Conservation (phyloP, 92 coral and sea anemone genomes). For the Paramuricea clavata region DNA sequence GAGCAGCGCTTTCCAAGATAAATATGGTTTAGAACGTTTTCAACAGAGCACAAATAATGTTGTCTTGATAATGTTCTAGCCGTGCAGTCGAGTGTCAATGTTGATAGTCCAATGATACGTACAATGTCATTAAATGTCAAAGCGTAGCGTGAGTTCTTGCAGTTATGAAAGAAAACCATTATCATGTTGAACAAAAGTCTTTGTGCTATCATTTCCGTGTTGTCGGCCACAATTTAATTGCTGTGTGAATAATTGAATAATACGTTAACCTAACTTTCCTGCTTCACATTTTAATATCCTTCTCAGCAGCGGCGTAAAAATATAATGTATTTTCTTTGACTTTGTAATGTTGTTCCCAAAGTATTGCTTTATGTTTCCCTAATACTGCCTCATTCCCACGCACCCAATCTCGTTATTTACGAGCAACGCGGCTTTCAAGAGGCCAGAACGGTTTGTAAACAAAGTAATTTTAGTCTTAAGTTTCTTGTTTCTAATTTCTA, state of each 20-base stretch:
- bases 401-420: background rate
- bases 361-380: background rate
- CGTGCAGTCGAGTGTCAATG: background rate
- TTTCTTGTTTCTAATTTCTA: conserved; percentile 19
- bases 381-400: background rate
- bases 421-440: background rate
- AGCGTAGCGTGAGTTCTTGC: conserved; percentile 1
- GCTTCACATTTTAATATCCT: conserved; percentile 1
- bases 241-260: background rate
- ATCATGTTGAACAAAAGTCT: conserved; percentile 10
- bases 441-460: conserved; percentile 13
- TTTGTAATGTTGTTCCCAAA: background rate
- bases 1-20: background rate
- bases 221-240: conserved; percentile 11
- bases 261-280: background rate
- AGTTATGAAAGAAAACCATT: background rate
- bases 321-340: too few relatives aligned
- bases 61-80: background rate
- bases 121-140: background rate
- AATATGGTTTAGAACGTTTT: background rate
- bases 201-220: conserved; percentile 11
- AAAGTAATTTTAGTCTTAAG: conserved; percentile 14
- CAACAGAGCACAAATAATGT: background rate
- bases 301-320: background rate
- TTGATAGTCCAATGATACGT: background rate